Percentiles rank a stretch among this genome's conserved stretches.
phyloP scores from a whole-genome alignment of 2,113 vertebrate species.

The Anguilla rostrata region DNA sequence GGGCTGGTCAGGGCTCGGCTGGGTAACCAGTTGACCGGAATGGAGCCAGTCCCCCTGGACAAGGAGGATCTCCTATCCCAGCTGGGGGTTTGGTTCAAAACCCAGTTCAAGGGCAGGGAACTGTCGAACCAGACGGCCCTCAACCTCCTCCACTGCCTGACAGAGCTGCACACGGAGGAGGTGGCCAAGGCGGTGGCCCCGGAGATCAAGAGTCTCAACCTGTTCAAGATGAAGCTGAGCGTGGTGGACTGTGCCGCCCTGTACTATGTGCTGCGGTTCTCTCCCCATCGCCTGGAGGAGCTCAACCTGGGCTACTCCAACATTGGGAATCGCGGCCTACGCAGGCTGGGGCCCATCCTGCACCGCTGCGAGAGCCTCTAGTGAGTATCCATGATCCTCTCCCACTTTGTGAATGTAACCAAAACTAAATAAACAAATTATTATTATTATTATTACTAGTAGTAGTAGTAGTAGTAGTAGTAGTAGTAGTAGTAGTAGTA shows the following conservation, averaged over 20 bases:
- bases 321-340: constrained; percentile 60
- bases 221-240: constrained; percentile 66
- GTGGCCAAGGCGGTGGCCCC: constrained; percentile 48
- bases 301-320: constrained; percentile 68
- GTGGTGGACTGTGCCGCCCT: constrained; percentile 64
- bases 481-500: too few relatives aligned
- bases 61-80: constrained; percentile 24
- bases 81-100: constrained; percentile 56
- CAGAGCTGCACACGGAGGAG: constrained; percentile 55
- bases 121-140: constrained; percentile 52
- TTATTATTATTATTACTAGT: too few relatives aligned
- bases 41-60: constrained; percentile 38
- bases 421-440: too few relatives aligned
- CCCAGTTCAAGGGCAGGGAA: constrained; percentile 46
- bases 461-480: too few relatives aligned
- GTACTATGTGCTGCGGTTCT: constrained; percentile 62
- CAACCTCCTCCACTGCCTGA: constrained; percentile 64
- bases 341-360: constrained; percentile 53
- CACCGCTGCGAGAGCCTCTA: constrained; percentile 63
- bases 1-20: constrained; percentile 53
- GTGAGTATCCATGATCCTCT: constrained; percentile 48
- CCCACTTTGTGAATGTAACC: neutral
- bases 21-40: constrained; percentile 50
- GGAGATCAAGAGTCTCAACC: constrained; percentile 57
- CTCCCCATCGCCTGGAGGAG: constrained; percentile 51